A percentile compares a stretch with the other conserved stretches of the same genome.
These are phyloP conservation scores for Probosciger aterrimus DNA, from an alignment of 2,113 vertebrate species.

Conservation along the genomic window DNA sequence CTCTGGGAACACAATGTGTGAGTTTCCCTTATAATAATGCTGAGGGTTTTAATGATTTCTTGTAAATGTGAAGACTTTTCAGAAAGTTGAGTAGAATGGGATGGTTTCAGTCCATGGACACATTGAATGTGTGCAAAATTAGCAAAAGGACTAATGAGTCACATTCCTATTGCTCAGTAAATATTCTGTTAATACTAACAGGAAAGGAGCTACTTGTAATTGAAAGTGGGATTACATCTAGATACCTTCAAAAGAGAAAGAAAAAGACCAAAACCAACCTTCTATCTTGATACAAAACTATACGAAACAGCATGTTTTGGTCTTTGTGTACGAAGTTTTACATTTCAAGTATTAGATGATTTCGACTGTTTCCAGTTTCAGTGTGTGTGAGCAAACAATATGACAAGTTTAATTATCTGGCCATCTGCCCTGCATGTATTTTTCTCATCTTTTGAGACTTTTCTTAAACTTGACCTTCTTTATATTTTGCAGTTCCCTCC, in stretches of 20 bases:
- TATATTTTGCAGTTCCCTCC: slow-evolving; percentile 87
- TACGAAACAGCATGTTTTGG: neutral
- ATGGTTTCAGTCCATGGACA: neutral
- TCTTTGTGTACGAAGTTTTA: neutral
- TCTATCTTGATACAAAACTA: neutral
- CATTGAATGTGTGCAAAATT: neutral
- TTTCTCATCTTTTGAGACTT: neutral
- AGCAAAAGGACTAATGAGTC: neutral
- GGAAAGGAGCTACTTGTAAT: neutral
- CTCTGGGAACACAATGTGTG: neutral
- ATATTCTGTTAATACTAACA: neutral
- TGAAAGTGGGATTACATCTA: neutral
- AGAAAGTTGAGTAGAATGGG: neutral
- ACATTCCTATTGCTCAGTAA: neutral
- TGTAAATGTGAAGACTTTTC: neutral
- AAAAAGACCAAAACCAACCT: neutral
- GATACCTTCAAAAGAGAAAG: neutral
- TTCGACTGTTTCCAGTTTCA: neutral
- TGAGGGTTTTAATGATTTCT: neutral
- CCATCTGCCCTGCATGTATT: neutral
- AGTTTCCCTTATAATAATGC: neutral
- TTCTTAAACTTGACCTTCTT: neutral
- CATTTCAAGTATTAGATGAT: neutral
- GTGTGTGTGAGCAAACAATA: neutral
- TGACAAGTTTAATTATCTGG: neutral